Percentiles rank a stretch among this genome's conserved stretches.
phyloP scores from a whole-genome alignment of 2,888 invertebrate species.

The Eristalinus sepulchralis region DNA sequence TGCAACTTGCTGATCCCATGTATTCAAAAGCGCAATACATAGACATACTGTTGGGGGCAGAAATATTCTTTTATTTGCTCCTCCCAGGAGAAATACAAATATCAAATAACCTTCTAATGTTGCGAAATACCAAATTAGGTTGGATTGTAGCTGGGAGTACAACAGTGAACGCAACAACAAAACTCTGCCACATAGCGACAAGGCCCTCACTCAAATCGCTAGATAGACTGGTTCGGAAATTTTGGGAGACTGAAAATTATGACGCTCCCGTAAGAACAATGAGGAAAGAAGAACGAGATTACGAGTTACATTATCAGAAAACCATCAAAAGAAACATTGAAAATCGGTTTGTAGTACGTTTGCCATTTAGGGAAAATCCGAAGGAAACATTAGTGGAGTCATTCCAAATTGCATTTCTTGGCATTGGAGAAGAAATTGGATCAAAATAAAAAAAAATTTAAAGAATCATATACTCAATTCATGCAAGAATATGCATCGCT shows the following conservation, averaged over 20 bases:
- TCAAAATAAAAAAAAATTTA: no score
- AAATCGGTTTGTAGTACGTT: not conserved
- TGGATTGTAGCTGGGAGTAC: constrained; percentile 30
- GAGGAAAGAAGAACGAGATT: not conserved
- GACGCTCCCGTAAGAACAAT: not conserved
- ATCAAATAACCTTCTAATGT: not conserved
- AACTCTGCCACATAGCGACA: not conserved
- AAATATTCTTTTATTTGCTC: constrained; percentile 28
- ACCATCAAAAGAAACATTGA: not conserved
- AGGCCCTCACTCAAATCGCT: no score
- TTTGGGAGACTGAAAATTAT: not conserved
- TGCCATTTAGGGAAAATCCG: no score
- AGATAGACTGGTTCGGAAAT: not conserved
- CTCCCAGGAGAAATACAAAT: not conserved
- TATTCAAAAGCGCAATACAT: not conserved
- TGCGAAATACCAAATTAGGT: constrained; percentile 36
- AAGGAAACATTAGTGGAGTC: not conserved
- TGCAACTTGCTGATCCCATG: not conserved
- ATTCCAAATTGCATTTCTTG: not conserved
- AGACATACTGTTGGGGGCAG: constrained; percentile 25
- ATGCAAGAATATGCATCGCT: no score
- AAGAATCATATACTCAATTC: no score
- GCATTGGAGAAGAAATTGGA: no score
- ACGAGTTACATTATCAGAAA: not conserved
- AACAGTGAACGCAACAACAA: not conserved